Percentiles rank a stretch among this genome's conserved stretches.
phyloP scores from a whole-genome alignment of 1,140 invertebrate genomes.

The Charaxes varanes region DNA sequence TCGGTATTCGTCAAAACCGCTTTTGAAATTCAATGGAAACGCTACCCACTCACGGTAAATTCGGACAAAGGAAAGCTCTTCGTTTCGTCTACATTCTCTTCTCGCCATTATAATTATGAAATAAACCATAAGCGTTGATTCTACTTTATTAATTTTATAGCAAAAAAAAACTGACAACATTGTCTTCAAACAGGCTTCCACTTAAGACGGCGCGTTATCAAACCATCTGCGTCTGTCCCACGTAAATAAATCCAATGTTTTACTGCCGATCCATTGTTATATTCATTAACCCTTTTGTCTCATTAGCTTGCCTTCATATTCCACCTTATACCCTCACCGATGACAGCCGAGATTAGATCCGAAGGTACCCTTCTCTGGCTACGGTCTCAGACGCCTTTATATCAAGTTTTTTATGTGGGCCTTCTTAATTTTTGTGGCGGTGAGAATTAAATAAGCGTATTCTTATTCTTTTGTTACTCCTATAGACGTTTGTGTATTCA shows the following conservation, averaged over 20 bases:
- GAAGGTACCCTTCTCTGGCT: slow-evolving; percentile 37
- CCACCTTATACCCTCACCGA: slow-evolving; percentile 50
- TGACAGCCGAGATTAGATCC: slow-evolving; percentile 62
- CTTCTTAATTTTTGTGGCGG: slow-evolving; percentile 16
- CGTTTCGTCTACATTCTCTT: too few relatives aligned
- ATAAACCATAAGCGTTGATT: too few relatives aligned
- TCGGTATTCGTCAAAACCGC: too few relatives aligned
- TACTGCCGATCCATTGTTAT: slow-evolving; percentile 64
- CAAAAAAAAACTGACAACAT: too few relatives aligned
- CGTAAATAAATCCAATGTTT: slow-evolving; percentile 68
- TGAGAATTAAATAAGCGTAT: slow-evolving; percentile 16
- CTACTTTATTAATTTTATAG: too few relatives aligned
- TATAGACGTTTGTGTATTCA: slow-evolving; percentile 7
- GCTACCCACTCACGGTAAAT: too few relatives aligned
- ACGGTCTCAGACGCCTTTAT: slow-evolving; percentile 28
- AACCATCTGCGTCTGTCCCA: slow-evolving; percentile 48
- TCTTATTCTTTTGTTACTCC: slow-evolving; percentile 9
- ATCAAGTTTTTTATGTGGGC: slow-evolving; percentile 19
- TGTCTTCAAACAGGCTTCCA: too few relatives aligned
- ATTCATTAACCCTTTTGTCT: slow-evolving; percentile 70
- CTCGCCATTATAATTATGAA: too few relatives aligned
- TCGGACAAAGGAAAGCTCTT: too few relatives aligned
- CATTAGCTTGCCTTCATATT: slow-evolving; percentile 64
- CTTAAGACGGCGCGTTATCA: slow-evolving; percentile 59
- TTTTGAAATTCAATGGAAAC: too few relatives aligned